phyloP scores from a whole-genome alignment of 2,888 invertebrate genomes.

The Palloptera scutellata region DNA sequence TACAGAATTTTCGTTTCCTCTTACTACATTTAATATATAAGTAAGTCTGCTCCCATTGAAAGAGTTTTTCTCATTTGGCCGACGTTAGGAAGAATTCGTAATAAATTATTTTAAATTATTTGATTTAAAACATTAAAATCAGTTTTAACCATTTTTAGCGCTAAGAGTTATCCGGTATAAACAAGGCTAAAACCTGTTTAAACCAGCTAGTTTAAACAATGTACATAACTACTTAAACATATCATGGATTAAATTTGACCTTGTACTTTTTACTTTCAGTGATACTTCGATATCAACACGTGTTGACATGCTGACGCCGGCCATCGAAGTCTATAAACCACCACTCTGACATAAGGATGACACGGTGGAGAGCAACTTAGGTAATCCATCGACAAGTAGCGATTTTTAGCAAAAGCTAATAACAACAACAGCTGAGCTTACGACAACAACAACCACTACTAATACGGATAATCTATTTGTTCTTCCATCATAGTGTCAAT shows the following conservation, averaged over 20 bases:
- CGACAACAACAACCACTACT: slow-evolving; percentile 30
- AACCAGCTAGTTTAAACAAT: too few relatives aligned
- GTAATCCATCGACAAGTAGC: slow-evolving; percentile 66
- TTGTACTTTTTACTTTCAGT: slow-evolving; percentile 58
- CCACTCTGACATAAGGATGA: slow-evolving; percentile 66
- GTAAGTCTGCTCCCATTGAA: too few relatives aligned
- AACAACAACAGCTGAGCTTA: slow-evolving; percentile 56
- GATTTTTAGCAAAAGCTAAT: slow-evolving; percentile 64
- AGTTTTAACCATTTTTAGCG: too few relatives aligned
- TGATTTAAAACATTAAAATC: too few relatives aligned
- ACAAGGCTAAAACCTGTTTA: too few relatives aligned
- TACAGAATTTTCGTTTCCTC: too few relatives aligned
- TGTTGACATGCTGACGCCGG: slow-evolving; percentile 71
- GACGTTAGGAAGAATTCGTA: too few relatives aligned
- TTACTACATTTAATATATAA: too few relatives aligned
- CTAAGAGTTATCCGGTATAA: too few relatives aligned
- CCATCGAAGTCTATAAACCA: slow-evolving; percentile 65
- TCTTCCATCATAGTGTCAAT: slow-evolving; percentile 66
- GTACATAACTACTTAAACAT: neutral
- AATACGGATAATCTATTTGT: slow-evolving; percentile 63
- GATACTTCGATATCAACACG: slow-evolving; percentile 78
- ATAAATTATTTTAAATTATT: too few relatives aligned
- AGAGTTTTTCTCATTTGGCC: too few relatives aligned
- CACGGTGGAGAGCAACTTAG: slow-evolving; percentile 66
- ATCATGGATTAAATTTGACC: neutral